Conservation (phyloP, 2,113 vertebrate species). For the Zeus faber region DNA sequence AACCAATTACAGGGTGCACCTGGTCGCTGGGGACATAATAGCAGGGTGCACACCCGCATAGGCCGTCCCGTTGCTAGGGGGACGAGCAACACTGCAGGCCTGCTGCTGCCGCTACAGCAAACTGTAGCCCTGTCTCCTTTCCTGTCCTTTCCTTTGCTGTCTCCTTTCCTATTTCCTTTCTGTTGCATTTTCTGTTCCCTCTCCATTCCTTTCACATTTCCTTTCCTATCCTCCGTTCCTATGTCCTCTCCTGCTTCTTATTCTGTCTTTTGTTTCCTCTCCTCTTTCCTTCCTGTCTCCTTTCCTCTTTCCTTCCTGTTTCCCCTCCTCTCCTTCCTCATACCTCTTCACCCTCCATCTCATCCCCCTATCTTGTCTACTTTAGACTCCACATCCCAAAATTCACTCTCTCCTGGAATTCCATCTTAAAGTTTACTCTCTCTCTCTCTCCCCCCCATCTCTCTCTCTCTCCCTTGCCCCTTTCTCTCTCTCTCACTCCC, state of each 20-base stretch:
- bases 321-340: background rate
- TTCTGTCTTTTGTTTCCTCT: background rate
- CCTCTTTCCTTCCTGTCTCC: background rate
- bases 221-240: background rate
- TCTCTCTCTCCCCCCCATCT: slow-evolving; percentile 2
- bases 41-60: slow-evolving; percentile 63
- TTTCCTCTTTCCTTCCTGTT: background rate
- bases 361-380: too few relatives aligned
- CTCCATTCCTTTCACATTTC: background rate
- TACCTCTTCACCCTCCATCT: background rate
- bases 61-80: slow-evolving; percentile 53
- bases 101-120: slow-evolving; percentile 10
- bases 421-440: slow-evolving; percentile 2
- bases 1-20: slow-evolving; percentile 73
- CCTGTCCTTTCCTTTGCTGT: background rate
- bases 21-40: slow-evolving; percentile 66
- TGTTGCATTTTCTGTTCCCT: background rate
- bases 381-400: background rate
- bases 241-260: background rate
- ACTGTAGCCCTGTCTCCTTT: slow-evolving; percentile 27
- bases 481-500: background rate
- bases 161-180: background rate
- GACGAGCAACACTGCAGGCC: slow-evolving; percentile 38
- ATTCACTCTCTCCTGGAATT: background rate
- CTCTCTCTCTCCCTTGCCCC: background rate